Evolutionary conservation across 2,113 vertebrate genomes (phyloP).

Genomic region (Psophia crepitans): DNA sequence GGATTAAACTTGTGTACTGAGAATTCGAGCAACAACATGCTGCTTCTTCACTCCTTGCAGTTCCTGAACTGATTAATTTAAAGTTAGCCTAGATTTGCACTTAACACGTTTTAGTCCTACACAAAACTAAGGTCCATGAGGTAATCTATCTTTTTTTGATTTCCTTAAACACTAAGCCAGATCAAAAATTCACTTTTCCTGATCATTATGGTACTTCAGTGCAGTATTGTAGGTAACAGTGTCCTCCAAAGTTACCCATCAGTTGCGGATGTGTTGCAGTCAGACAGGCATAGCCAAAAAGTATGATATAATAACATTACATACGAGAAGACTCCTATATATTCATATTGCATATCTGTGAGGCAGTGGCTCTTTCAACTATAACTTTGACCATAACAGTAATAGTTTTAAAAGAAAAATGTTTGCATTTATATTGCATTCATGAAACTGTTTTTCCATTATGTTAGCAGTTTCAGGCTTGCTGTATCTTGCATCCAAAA

Average conservation of each 20-base stretch:
- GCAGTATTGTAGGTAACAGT: neutral
- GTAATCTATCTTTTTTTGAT: neutral
- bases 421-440: neutral
- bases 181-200: neutral
- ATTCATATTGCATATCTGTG: neutral
- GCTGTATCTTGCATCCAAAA: neutral
- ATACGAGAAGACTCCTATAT: neutral
- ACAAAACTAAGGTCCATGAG: neutral
- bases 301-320: neutral
- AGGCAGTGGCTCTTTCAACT: neutral
- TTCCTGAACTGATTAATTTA: neutral
- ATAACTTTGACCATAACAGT: neutral
- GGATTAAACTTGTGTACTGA: neutral
- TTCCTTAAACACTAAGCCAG: neutral
- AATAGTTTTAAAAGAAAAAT: neutral
- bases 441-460: neutral
- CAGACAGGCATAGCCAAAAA: neutral
- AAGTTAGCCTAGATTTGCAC: neutral
- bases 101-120: neutral
- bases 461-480: neutral
- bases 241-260: neutral
- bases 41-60: neutral
- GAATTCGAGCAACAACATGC: neutral
- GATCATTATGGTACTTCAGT: neutral
- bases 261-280: neutral